phyloP scores from a whole-genome alignment of 2,797 vertebrate genomes.

The Takifugu rubripes region DNA sequence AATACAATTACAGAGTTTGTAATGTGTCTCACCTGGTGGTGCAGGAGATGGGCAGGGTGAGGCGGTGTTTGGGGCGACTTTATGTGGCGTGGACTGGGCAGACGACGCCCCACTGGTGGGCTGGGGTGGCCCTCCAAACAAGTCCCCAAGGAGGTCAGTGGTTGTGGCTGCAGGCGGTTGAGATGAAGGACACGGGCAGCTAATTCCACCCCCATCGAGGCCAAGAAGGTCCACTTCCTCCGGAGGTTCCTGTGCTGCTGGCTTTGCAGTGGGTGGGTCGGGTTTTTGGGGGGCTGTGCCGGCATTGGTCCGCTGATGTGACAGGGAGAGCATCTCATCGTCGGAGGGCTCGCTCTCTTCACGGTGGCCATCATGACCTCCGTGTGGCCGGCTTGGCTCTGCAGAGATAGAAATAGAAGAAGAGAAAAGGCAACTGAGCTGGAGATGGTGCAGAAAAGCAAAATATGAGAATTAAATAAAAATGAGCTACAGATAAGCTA shows the following conservation, averaged over 20 bases:
- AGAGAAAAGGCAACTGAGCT: neutral
- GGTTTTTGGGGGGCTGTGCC: constrained; percentile 77
- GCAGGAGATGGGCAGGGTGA: constrained; percentile 86
- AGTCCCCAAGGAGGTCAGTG: constrained; percentile 89
- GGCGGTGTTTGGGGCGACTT: constrained; percentile 75
- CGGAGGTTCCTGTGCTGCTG: constrained; percentile 51
- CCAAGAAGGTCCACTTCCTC: constrained; percentile 93
- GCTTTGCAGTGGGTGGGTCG: constrained; percentile 60
- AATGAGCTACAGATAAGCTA: constrained; percentile 20
- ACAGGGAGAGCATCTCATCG: constrained; percentile 96
- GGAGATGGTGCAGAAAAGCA: neutral
- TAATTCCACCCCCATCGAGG: constrained; percentile 79
- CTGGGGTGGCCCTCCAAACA: constrained; percentile 83
- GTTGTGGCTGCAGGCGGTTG: constrained; percentile 80
- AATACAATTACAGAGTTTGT: too few species aligned
- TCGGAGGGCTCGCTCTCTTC: constrained; percentile 97
- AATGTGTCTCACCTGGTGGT: constrained; percentile 54
- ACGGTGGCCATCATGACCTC: constrained; percentile 81
- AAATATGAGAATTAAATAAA: neutral
- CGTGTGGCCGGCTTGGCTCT: constrained; percentile 80
- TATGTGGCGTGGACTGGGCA: constrained; percentile 88
- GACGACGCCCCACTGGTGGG: constrained; percentile 79
- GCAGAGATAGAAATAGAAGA: constrained; percentile 5
- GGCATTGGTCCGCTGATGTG: constrained; percentile 88
- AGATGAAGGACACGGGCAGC: constrained; percentile 69